Percentiles rank a stretch among this genome's conserved stretches.
Conservation (phyloP, 1,140 invertebrate genomes). For the Eumaeus atala region DNA sequence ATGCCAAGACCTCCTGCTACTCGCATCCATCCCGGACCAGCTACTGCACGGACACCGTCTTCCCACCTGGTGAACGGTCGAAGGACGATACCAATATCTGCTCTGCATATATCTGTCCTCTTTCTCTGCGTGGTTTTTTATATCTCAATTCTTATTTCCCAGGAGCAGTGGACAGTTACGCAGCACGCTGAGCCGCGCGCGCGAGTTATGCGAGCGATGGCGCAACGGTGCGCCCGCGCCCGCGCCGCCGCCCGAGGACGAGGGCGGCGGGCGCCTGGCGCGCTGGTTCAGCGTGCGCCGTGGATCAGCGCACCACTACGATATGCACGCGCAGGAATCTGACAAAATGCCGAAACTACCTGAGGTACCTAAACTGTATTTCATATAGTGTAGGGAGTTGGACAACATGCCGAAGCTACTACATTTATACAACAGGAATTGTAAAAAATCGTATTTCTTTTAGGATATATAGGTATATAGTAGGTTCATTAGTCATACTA, state of each 20-base stretch:
- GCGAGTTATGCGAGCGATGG: conserved; percentile 82
- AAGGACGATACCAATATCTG: too few relatives aligned
- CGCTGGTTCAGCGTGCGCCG: conserved; percentile 90
- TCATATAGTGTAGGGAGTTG: not conserved
- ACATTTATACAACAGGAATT: too few relatives aligned
- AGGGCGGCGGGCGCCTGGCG: conserved; percentile 81
- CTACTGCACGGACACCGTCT: too few relatives aligned
- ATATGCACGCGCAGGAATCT: conserved; percentile 75
- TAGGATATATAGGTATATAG: too few relatives aligned
- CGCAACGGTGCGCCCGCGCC: conserved; percentile 72
- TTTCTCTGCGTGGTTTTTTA: too few relatives aligned
- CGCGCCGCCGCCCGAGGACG: conserved; percentile 75
- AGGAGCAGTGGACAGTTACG: conserved; percentile 81
- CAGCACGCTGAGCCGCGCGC: conserved; percentile 80
- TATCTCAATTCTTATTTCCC: conserved; percentile 18
- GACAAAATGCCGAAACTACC: conserved; percentile 85
- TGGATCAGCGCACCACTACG: conserved; percentile 86
- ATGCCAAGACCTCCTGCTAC: too few relatives aligned
- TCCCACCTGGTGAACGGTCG: too few relatives aligned
- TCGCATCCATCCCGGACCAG: too few relatives aligned
- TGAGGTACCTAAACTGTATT: conserved; percentile 66
- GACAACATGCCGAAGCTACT: too few relatives aligned
- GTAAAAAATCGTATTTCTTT: too few relatives aligned
- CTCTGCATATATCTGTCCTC: too few relatives aligned
- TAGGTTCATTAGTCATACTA: too few relatives aligned